phyloP scores from a whole-genome alignment of 2,113 vertebrate genomes.

The Solea solea region DNA sequence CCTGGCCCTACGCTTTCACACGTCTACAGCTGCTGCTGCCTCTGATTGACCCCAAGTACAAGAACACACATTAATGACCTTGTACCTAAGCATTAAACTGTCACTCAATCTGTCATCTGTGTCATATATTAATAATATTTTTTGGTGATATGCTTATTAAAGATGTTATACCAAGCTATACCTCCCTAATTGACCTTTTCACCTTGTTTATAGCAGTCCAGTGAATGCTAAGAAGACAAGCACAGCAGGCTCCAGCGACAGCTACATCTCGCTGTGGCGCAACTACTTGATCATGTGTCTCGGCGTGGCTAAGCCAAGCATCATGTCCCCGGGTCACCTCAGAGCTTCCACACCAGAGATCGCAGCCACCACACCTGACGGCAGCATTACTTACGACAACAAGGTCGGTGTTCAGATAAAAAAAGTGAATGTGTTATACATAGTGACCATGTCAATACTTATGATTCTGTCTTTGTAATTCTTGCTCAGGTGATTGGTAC shows the following conservation, averaged over 20 bases:
- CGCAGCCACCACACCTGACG: conserved; percentile 95
- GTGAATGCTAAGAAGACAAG: conserved; percentile 98
- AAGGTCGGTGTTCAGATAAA: conserved; percentile 81
- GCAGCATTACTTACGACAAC: conserved; percentile 95
- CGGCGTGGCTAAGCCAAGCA: conserved; percentile 96
- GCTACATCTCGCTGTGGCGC: conserved; percentile 95
- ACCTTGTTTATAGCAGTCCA: conserved; percentile 85
- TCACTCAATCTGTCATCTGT: neutral
- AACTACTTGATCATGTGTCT: conserved; percentile 98
- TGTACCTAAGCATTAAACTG: neutral
- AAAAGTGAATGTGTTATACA: neutral
- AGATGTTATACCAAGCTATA: no score
- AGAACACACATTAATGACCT: neutral
- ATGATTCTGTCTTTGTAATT: neutral
- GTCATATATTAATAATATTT: no score
- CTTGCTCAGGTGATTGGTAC: conserved; percentile 91
- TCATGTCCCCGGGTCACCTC: conserved; percentile 97
- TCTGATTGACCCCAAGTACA: conserved; percentile 95
- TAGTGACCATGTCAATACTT: neutral
- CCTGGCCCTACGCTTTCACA: conserved; percentile 96
- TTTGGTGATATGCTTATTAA: no score
- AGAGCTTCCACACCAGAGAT: conserved; percentile 97
- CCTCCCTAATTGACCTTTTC: neutral
- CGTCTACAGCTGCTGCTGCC: conserved; percentile 95
- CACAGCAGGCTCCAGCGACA: conserved; percentile 89